These are phyloP conservation scores for Meghimatium bilineatum DNA, from an alignment of 2,888 invertebrate species.

Conservation along the genomic window DNA sequence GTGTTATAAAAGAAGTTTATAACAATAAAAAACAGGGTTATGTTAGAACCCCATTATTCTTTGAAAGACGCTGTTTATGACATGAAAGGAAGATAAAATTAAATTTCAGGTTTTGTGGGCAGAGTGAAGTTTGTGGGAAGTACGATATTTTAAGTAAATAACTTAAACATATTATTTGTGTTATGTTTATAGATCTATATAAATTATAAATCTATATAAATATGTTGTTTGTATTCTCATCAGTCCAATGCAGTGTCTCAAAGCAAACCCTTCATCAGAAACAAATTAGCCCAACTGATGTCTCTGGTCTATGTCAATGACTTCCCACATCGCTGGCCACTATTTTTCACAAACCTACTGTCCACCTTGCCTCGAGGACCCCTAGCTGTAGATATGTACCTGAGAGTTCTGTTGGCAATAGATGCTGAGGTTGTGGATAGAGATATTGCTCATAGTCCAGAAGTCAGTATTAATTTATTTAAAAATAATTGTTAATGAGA, in stretches of 20 bases:
- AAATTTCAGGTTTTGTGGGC: too few species aligned
- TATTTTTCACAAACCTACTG: constrained; percentile 79
- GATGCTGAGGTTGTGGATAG: constrained; percentile 80
- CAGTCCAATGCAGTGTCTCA: constrained; percentile 59
- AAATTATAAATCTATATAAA: not conserved
- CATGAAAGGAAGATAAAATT: too few species aligned
- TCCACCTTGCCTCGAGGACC: constrained; percentile 74
- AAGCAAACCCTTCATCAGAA: constrained; percentile 78
- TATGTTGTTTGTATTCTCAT: not conserved
- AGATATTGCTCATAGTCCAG: constrained; percentile 76
- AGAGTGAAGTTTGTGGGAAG: too few species aligned
- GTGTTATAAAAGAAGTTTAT: too few species aligned
- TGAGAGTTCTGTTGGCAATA: constrained; percentile 79
- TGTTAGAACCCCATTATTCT: too few species aligned
- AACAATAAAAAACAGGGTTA: too few species aligned
- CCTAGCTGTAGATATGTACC: constrained; percentile 79
- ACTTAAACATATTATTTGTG: not conserved
- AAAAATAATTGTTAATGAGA: not conserved
- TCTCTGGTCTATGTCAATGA: constrained; percentile 80
- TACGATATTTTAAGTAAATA: too few species aligned
- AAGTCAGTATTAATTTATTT: constrained; percentile 65
- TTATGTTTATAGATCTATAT: not conserved
- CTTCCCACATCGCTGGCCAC: constrained; percentile 79
- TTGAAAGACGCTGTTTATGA: too few species aligned
- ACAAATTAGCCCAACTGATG: constrained; percentile 81